These are phyloP conservation scores for Morinoia aosen DNA, from an alignment of 2,888 invertebrate genomes.

Conservation along the genomic window DNA sequence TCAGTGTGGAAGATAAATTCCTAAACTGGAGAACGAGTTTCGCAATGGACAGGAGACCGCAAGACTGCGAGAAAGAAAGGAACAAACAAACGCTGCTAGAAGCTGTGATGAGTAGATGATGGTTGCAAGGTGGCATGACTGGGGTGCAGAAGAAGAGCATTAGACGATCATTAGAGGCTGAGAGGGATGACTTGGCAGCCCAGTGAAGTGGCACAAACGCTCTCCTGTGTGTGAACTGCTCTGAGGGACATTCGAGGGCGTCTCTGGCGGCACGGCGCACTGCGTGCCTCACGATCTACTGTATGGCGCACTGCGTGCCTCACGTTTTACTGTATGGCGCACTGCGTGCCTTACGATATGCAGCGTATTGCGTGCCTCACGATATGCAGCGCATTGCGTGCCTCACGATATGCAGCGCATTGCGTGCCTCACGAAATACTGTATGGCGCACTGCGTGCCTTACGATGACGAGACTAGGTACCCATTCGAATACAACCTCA, in stretches of 20 bases:
- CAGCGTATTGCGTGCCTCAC: too few species aligned
- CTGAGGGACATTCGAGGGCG: background rate
- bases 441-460: too few species aligned
- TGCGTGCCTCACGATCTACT: too few species aligned
- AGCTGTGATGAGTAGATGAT: background rate
- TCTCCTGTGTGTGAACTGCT: background rate
- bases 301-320: background rate
- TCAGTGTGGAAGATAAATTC: background rate
- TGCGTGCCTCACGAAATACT: too few species aligned
- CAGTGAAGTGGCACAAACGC: background rate
- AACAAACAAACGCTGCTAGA: background rate
- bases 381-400: too few species aligned
- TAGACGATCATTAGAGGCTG: background rate
- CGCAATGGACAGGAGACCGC: background rate
- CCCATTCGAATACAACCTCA: background rate
- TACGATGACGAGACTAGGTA: background rate
- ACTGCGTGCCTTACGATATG: background rate
- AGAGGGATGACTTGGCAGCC: background rate
- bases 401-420: too few species aligned
- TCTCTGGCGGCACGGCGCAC: background rate
- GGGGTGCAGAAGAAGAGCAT: background rate
- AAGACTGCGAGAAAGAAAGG: too few species aligned
- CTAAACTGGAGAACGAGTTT: background rate
- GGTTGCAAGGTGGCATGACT: background rate
- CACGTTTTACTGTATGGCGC: background rate